Percentiles rank a stretch among this genome's conserved stretches.
Evolutionary conservation across 2,797 vertebrate genomes (phyloP).

Genomic region (Ptychobarbus kaznakovi): DNA sequence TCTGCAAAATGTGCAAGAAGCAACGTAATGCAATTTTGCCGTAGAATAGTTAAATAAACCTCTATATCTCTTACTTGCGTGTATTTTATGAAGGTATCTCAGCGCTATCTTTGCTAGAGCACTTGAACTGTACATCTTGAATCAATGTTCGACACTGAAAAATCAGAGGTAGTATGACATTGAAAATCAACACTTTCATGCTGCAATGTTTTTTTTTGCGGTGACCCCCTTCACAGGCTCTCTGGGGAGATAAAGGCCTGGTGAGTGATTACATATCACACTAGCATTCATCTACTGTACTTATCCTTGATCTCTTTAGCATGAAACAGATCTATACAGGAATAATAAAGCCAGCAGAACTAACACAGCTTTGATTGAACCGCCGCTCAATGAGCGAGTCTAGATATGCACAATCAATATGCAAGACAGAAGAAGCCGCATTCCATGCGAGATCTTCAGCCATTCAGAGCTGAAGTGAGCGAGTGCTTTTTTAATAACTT

Average conservation of each 20-base stretch:
- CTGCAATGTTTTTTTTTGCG: neutral
- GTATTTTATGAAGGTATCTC: neutral
- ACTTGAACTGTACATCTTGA: constrained; percentile 9
- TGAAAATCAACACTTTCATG: constrained; percentile 30
- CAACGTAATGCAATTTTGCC: neutral
- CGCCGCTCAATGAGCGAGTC: constrained; percentile 34
- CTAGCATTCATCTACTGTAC: constrained; percentile 55
- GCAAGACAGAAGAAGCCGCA: neutral
- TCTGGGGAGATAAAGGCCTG: constrained; percentile 28
- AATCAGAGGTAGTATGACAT: neutral
- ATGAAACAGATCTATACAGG: constrained; percentile 60
- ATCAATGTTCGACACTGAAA: constrained; percentile 16
- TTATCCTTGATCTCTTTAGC: constrained; percentile 60
- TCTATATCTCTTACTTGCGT: neutral
- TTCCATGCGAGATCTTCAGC: constrained; percentile 23
- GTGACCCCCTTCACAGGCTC: constrained; percentile 19
- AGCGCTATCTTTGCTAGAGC: neutral
- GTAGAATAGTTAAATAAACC: neutral
- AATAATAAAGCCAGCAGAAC: constrained; percentile 54
- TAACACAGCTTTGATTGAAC: constrained; percentile 55
- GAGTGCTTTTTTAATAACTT: constrained; percentile 4
- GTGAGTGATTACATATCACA: constrained; percentile 48
- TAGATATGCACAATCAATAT: constrained; percentile 51
- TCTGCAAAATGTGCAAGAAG: no score
- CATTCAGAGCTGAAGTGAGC: constrained; percentile 15